A percentile compares a stretch with the other conserved stretches of the same genome.
Conservation (phyloP, 1,140 invertebrate genomes). For the Agraylea sexmaculata region DNA sequence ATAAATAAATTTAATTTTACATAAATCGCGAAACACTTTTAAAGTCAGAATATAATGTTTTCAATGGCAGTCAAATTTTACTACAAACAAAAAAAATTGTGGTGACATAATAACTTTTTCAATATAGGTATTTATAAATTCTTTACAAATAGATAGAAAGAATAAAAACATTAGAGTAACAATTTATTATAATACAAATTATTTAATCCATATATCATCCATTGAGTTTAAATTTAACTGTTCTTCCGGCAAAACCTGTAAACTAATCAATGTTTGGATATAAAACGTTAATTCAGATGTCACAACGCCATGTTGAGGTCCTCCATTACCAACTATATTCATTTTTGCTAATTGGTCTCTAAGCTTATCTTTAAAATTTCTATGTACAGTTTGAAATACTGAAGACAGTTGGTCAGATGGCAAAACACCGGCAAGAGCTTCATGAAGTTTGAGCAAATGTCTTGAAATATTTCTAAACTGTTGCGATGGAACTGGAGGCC, state of each 20-base stretch:
- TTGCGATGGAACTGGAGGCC: conserved; percentile 87
- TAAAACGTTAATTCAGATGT: conserved; percentile 94
- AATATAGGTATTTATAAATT: not conserved
- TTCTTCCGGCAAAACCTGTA: conserved; percentile 66
- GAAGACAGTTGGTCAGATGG: conserved; percentile 54
- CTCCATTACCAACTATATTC: conserved; percentile 88
- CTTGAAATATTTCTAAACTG: conserved; percentile 85
- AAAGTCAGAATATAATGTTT: too few relatives aligned
- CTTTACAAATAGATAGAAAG: not conserved
- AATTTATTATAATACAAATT: conserved; percentile 22
- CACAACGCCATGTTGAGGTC: conserved; percentile 90
- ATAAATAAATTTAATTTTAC: too few relatives aligned
- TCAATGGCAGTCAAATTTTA: too few relatives aligned
- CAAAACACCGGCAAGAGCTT: conserved; percentile 73
- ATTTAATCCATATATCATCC: conserved; percentile 68
- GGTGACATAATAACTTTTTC: too few relatives aligned
- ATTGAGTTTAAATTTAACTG: conserved; percentile 62
- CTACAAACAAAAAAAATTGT: too few relatives aligned
- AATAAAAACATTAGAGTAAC: conserved; percentile 1
- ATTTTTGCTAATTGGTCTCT: conserved; percentile 72
- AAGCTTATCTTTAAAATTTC: conserved; percentile 77
- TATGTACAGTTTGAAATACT: conserved; percentile 76
- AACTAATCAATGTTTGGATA: conserved; percentile 76
- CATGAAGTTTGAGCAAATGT: conserved; percentile 85
- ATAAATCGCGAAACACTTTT: too few relatives aligned